Evolutionary conservation across 2,888 invertebrate species (phyloP).

Genomic region (Adelognathus sp.): DNA sequence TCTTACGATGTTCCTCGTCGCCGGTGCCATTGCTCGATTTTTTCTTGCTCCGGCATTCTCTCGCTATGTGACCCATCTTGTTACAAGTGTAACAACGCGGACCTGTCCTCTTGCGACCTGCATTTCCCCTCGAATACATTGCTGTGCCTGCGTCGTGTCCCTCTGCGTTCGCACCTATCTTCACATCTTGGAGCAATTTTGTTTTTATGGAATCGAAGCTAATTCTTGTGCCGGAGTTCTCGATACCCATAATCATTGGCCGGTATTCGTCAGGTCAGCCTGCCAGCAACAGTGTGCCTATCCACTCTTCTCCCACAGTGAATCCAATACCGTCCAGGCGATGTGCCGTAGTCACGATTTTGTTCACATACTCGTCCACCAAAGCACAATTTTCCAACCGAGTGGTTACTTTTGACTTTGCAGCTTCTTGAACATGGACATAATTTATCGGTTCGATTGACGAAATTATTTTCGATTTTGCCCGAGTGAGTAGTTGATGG

Average conservation of each 20-base stretch:
- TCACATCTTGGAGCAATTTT: slow-evolving; percentile 64
- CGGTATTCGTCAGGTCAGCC: slow-evolving; percentile 68
- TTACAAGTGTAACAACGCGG: slow-evolving; percentile 29
- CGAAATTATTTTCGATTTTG: slow-evolving; percentile 61
- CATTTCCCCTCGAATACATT: slow-evolving; percentile 6
- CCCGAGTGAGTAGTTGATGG: no score
- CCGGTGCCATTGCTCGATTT: neutral
- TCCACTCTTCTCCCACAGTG: slow-evolving; percentile 67
- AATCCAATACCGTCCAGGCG: slow-evolving; percentile 67
- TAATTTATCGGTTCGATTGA: slow-evolving; percentile 60
- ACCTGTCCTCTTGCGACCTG: neutral
- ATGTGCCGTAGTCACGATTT: slow-evolving; percentile 68
- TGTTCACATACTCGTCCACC: slow-evolving; percentile 69
- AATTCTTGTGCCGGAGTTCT: slow-evolving; percentile 65
- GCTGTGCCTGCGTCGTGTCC: neutral
- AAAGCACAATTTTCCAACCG: slow-evolving; percentile 63
- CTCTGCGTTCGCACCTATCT: neutral
- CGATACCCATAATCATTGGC: slow-evolving; percentile 69
- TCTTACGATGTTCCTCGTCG: neutral
- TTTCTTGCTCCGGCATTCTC: slow-evolving; percentile 1
- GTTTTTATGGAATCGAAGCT: slow-evolving; percentile 68
- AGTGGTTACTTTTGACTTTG: slow-evolving; percentile 63
- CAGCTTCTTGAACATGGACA: slow-evolving; percentile 57
- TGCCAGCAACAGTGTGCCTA: slow-evolving; percentile 69
- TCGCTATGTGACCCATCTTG: slow-evolving; percentile 17